phyloP scores from a whole-genome alignment of 1,140 invertebrate genomes.

The Melipona quadrifasciata region DNA sequence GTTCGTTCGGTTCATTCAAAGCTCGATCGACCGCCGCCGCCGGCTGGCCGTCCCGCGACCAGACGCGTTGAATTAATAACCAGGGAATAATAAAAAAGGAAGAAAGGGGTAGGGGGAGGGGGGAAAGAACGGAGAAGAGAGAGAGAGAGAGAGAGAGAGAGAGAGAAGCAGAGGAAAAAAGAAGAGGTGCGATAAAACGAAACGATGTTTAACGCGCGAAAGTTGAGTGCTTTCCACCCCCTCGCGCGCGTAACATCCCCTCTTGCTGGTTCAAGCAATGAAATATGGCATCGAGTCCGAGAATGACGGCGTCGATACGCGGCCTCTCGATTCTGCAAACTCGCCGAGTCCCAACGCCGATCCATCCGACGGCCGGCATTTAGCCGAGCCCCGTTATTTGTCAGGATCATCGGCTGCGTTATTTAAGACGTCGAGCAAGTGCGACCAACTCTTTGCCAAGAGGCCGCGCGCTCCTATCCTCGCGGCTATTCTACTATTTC shows the following conservation, averaged over 20 bases:
- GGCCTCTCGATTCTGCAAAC: background rate
- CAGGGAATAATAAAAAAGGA: slow-evolving; percentile 29
- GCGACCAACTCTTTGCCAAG: slow-evolving; percentile 37
- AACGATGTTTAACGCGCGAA: slow-evolving; percentile 11
- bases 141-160: background rate
- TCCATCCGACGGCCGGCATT: slow-evolving; percentile 38
- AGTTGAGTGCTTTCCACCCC: slow-evolving; percentile 3
- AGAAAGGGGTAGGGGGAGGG: background rate
- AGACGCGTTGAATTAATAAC: slow-evolving; percentile 51
- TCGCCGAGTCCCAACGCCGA: background rate
- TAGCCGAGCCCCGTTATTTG: slow-evolving; percentile 22
- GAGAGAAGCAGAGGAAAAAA: too few species aligned
- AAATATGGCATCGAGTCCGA: background rate
- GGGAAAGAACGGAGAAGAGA: background rate
- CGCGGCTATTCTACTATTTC: slow-evolving; percentile 45
- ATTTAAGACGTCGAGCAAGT: slow-evolving; percentile 22
- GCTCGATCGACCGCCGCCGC: slow-evolving; percentile 61
- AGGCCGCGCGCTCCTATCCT: background rate
- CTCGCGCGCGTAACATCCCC: background rate
- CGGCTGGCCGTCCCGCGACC: slow-evolving; percentile 39
- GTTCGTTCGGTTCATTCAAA: slow-evolving; percentile 72
- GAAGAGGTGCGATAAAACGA: background rate
- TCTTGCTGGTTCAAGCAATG: background rate
- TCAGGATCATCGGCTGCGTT: slow-evolving; percentile 44
- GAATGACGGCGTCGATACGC: slow-evolving; percentile 24